These are phyloP conservation scores for Anoplopoma fimbria DNA, from an alignment of 2,113 vertebrate genomes.

Conservation along the genomic window DNA sequence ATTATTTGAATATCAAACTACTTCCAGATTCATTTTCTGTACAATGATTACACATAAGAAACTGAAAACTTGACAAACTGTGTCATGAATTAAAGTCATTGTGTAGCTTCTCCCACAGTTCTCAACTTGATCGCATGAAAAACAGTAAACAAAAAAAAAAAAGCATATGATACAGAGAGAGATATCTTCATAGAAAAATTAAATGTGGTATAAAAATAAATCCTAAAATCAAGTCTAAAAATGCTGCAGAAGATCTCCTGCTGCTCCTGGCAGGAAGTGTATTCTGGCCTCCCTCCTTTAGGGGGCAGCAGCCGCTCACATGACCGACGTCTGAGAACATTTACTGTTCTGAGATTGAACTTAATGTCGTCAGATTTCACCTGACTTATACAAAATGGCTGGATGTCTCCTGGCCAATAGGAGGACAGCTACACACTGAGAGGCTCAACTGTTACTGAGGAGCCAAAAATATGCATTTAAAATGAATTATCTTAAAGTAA, in stretches of 20 bases:
- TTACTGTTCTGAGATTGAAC: constrained; percentile 47
- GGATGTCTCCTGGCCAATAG: constrained; percentile 51
- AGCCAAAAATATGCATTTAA: background rate
- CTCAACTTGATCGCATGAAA: too few species aligned
- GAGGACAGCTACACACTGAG: background rate
- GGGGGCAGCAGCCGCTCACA: constrained; percentile 63
- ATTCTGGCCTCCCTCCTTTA: constrained; percentile 66
- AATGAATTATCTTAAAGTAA: background rate
- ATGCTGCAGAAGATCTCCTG: fast-evolving
- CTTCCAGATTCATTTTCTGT: background rate
- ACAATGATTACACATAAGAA: too few species aligned
- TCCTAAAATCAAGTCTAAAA: background rate
- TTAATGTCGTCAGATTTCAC: constrained; percentile 72
- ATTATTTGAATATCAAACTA: background rate
- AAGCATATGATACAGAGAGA: background rate
- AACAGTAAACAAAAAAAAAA: background rate
- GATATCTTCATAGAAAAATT: background rate
- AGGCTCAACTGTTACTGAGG: too few species aligned
- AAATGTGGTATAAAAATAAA: background rate
- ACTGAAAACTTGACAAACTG: background rate
- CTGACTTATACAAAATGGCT: constrained; percentile 77
- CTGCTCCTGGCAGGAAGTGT: constrained; percentile 47
- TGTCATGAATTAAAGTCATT: background rate
- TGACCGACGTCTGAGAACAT: constrained; percentile 6
- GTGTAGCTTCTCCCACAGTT: background rate